Evolutionary conservation across 2,888 invertebrate species (phyloP).

Genomic region (Pandemis cinnamomeana): DNA sequence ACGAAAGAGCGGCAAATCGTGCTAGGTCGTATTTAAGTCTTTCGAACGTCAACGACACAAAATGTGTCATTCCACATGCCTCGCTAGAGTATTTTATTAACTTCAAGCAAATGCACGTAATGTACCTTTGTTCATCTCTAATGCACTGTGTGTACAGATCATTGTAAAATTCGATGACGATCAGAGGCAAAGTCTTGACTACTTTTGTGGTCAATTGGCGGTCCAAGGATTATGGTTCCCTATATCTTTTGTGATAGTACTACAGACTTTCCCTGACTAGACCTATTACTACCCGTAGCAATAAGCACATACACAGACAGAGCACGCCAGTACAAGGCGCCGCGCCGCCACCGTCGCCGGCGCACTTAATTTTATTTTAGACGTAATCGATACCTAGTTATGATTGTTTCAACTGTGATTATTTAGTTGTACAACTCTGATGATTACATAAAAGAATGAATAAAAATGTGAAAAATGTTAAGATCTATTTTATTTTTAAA

Average conservation of each 20-base stretch:
- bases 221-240: neutral
- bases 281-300: neutral
- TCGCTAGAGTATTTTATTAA: neutral
- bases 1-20: neutral
- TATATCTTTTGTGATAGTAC: neutral
- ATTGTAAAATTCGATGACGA: neutral
- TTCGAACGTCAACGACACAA: slow-evolving; percentile 2
- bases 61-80: neutral
- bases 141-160: neutral
- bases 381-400: slow-evolving; percentile 74
- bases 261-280: neutral
- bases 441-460: slow-evolving; percentile 84
- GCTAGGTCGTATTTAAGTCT: neutral
- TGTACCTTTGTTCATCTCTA: neutral
- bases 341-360: slow-evolving; percentile 46
- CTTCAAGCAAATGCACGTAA: neutral
- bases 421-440: slow-evolving; percentile 86
- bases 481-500: slow-evolving; percentile 55
- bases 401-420: slow-evolving; percentile 86
- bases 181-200: neutral
- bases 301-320: slow-evolving; percentile 60
- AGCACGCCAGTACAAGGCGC: slow-evolving; percentile 77
- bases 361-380: slow-evolving; percentile 71
- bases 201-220: neutral
- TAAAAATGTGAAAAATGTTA: slow-evolving; percentile 72